Base-by-base conservation (phyloP, 1,140 invertebrate species). In the Ceratoteleas bidentatus region DNA sequence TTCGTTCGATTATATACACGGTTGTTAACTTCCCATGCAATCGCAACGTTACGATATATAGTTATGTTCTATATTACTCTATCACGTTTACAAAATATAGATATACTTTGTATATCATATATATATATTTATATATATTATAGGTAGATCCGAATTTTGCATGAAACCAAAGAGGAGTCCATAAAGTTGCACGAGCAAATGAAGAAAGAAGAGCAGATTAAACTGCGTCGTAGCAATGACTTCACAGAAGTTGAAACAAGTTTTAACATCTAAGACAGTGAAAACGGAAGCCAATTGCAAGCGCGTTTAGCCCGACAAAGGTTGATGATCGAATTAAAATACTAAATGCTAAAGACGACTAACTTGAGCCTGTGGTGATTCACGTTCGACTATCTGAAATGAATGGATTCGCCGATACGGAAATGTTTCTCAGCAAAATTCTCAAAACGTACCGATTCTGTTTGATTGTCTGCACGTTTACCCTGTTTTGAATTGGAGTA, bases 331-430 rank as follows among this genome's bases (percentile, higher is more conserved):
- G 38, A 61, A 61, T 72, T 60, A 24, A 70, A 43, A 70, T 7
- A 53, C n/a, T 70, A 70, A 70, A 61, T 54, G 32, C 8, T 58
- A 24, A 70, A 70, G 60, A 52, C 60, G 50, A 70, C 60, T 52
- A 70, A 43, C 38, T 60, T 70, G 45, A 70, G 66, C 68, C 68
- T 61, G 40, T 62, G 32, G 15, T 64, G 24, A 47, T 32, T 50
- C 45, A 58, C 40, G 10, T 50, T 40, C 16, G 16, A 72, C 40
- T 53, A 72, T 72, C 8, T 50, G 47, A 34, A 50, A 57, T 36
- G 38, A 58, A 65, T 11, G 38, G 50, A 75, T 65, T 2, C 24
- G 24, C 24, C 24, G 24, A 24, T 24, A 24, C 24, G 24, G 24
- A 24, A 24, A 24, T 24, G 24, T 24, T 24, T 24, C 24, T 24